Evolutionary conservation across 2,888 invertebrate species (phyloP), one percentile per base, ranked within the genome.

Genomic region (Mesorhabditis sp.): DNA sequence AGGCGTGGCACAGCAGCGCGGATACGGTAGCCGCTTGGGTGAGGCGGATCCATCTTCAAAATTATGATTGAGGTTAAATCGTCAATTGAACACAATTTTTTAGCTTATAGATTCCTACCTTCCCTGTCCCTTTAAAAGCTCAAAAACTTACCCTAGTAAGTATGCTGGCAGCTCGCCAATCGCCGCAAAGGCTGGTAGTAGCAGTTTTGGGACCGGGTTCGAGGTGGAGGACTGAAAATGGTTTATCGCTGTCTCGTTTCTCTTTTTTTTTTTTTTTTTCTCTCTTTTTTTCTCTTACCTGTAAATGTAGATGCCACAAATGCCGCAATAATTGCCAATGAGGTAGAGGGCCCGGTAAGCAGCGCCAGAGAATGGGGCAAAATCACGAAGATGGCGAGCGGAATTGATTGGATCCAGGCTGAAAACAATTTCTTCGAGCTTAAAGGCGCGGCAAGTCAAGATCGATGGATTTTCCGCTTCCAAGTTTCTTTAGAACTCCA

Each of bases 191-290:
- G 75, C 72, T 73, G 72, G 62, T 78, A 74, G 65, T 78, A 78
- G 10, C 75, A 74, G 71, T 75, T 76, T 66, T 78, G 78, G 78
- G 70, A 78, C 73, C 4, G 75, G n/a, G n/a, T n/a, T n/a, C 70
- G 42, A 74, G 65, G 66, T 78, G 78, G 44, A 68, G 69, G n/a
- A 70, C 76, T 78, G 72, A 65, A 76, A 44, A 42, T 4, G 10
- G 10, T 42, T 28, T n/a, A n/a, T 63, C n/a, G 1, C 1, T 28
- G 28, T 28, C 28, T 28, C 28, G 28, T 28, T 28, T 28, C 28
- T 28, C 28, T 28, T 28, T 28, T 2, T 28, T 2, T 28, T 2
- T 28, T 2, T 28, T 2, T 28, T 28, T 28, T 2, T 28, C n/a
- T 58, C 58, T 13, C 58, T 13, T 2, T 10, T 58, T 58, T 2